Conservation (phyloP, 2,888 invertebrate genomes). For the Stictocephala bisonia region DNA sequence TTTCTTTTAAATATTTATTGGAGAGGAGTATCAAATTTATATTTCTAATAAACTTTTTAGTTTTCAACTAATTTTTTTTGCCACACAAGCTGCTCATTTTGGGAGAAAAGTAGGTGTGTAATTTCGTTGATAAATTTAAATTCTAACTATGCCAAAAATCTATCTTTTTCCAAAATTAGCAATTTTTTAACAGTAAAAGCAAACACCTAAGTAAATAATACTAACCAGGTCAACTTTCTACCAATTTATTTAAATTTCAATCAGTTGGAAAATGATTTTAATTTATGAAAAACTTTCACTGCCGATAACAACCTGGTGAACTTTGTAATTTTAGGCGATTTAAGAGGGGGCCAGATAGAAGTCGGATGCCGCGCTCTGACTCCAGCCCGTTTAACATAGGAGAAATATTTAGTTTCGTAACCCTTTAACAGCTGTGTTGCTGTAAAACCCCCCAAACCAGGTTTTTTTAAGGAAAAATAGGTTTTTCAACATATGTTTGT, state of each 20-base stretch:
- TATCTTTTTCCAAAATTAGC: neutral
- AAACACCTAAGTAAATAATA: neutral
- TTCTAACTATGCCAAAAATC: neutral
- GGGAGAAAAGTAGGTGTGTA: constrained; percentile 8
- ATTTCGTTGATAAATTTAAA: neutral
- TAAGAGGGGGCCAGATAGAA: neutral
- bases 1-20: constrained; percentile 19
- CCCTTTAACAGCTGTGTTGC: too few relatives aligned
- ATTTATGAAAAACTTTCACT: neutral
- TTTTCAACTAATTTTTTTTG: neutral
- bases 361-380: too few relatives aligned
- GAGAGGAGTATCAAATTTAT: neutral
- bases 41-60: neutral
- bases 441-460: too few relatives aligned
- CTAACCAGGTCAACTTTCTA: neutral
- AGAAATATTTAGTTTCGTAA: too few relatives aligned
- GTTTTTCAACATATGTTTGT: too few relatives aligned
- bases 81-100: neutral
- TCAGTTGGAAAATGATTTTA: constrained; percentile 16
- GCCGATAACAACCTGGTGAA: neutral
- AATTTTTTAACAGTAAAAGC: neutral
- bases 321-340: constrained; percentile 5
- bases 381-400: too few relatives aligned
- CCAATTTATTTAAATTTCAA: constrained; percentile 18
- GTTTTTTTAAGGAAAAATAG: too few relatives aligned